phyloP scores from a whole-genome alignment of 2,113 vertebrate genomes.

The Barnardius zonarius region DNA sequence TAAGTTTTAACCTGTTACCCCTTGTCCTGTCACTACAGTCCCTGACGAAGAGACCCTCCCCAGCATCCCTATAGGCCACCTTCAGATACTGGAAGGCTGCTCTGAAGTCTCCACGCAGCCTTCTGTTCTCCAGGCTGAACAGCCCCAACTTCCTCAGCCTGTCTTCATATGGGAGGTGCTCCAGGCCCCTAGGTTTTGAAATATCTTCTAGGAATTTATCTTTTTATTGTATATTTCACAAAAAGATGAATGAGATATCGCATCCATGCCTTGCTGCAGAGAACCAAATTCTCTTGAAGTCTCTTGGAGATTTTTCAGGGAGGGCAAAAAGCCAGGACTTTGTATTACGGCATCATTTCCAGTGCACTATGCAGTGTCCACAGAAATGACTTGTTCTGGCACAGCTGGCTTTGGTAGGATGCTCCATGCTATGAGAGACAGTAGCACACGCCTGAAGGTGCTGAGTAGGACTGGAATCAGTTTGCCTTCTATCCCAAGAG shows the following conservation, averaged over 20 bases:
- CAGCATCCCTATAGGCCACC: too few relatives aligned
- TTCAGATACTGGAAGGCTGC: too few relatives aligned
- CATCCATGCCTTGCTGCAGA: background rate
- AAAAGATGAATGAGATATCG: background rate
- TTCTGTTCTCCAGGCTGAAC: too few relatives aligned
- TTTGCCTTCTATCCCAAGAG: background rate
- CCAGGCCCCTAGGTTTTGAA: background rate
- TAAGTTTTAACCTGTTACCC: background rate
- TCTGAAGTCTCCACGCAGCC: too few relatives aligned
- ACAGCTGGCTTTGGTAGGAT: background rate
- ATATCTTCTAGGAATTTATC: background rate
- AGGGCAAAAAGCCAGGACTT: background rate
- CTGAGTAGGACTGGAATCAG: background rate
- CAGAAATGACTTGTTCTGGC: background rate
- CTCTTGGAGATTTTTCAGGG: background rate
- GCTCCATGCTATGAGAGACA: background rate
- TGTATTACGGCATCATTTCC: background rate
- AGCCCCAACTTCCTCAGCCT: too few relatives aligned
- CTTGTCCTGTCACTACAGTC: background rate
- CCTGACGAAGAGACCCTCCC: too few relatives aligned
- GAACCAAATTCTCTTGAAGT: background rate
- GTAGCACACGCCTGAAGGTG: background rate
- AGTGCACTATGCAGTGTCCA: background rate
- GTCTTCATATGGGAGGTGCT: too few relatives aligned
- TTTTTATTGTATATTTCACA: background rate